These are phyloP conservation scores for Tenthredo amoena DNA, from an alignment of 2,888 invertebrate genomes.

Conservation along the genomic window DNA sequence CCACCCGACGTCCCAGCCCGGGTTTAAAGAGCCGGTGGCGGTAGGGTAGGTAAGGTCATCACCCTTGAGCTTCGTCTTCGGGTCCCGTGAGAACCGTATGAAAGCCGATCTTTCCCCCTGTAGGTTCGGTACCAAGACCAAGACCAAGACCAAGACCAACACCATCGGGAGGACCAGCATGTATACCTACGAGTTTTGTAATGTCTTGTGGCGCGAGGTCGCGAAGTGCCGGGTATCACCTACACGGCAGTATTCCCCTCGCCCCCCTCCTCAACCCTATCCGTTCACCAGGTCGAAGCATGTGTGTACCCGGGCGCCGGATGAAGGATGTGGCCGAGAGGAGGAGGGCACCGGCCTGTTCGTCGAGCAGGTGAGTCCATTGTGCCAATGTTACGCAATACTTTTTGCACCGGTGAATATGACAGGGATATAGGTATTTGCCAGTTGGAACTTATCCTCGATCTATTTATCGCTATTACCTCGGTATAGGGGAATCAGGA, in stretches of 20 bases:
- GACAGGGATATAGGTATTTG: not conserved
- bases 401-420: not conserved
- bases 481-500: not conserved
- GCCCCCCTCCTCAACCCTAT: not conserved
- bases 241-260: not conserved
- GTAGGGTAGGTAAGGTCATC: conserved; percentile 65
- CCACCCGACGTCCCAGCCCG: conserved; percentile 10
- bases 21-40: conserved; percentile 31
- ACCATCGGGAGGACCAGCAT: not conserved
- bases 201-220: conserved; percentile 9
- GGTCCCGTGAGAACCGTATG: conserved; percentile 72
- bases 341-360: conserved; percentile 64
- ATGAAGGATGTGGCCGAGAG: conserved; percentile 77
- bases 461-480: not conserved
- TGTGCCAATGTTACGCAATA: conserved; percentile 45
- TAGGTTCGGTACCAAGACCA: not conserved
- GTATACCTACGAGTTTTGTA: not conserved
- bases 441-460: not conserved
- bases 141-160: not conserved
- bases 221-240: conserved; percentile 8
- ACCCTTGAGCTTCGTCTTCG: conserved; percentile 63
- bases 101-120: conserved; percentile 67
- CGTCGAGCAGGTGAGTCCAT: conserved; percentile 36
- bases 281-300: conserved; percentile 1
- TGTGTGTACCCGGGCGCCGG: conserved; percentile 51